These are phyloP conservation scores for Ichneumon xanthorius DNA, from an alignment of 2,888 invertebrate species.

Conservation along the genomic window DNA sequence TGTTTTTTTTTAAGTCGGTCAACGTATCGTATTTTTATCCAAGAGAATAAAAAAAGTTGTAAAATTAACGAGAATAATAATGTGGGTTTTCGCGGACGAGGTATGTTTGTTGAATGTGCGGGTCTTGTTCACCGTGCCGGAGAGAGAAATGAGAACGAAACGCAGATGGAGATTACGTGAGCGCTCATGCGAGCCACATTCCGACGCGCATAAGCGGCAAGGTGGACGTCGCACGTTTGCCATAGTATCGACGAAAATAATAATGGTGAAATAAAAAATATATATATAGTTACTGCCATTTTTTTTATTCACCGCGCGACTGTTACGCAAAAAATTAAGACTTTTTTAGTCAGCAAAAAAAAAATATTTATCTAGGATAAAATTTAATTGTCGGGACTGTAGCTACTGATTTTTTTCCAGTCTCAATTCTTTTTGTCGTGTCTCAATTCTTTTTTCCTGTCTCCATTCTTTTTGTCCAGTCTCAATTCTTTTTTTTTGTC, in stretches of 20 bases:
- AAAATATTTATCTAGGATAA: too few relatives aligned
- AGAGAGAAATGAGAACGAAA: not conserved
- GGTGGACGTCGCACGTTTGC: not conserved
- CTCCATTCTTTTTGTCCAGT: too few relatives aligned
- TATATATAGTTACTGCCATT: too few relatives aligned
- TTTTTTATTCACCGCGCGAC: too few relatives aligned
- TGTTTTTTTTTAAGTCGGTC: too few relatives aligned
- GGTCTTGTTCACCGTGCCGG: not conserved
- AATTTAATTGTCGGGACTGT: not conserved
- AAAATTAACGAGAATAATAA: not conserved
- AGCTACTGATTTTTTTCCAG: too few relatives aligned
- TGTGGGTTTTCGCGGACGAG: not conserved
- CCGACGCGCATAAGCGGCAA: not conserved
- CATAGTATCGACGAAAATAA: not conserved
- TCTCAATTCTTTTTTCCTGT: not conserved
- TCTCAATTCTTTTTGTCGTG: too few relatives aligned
- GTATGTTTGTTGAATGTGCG: not conserved
- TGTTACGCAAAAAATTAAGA: too few relatives aligned
- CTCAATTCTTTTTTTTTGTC: too few relatives aligned
- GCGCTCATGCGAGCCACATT: not conserved
- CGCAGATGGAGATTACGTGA: not conserved
- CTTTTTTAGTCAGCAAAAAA: not conserved
- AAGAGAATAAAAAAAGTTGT: not conserved
- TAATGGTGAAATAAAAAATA: not conserved
- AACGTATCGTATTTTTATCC: not conserved